A percentile compares a stretch with the other conserved stretches of the same genome.
These are phyloP conservation scores for Patiria miniata DNA, from an alignment of 35 echinoderm and acorn worm species.

Conservation along the genomic window DNA sequence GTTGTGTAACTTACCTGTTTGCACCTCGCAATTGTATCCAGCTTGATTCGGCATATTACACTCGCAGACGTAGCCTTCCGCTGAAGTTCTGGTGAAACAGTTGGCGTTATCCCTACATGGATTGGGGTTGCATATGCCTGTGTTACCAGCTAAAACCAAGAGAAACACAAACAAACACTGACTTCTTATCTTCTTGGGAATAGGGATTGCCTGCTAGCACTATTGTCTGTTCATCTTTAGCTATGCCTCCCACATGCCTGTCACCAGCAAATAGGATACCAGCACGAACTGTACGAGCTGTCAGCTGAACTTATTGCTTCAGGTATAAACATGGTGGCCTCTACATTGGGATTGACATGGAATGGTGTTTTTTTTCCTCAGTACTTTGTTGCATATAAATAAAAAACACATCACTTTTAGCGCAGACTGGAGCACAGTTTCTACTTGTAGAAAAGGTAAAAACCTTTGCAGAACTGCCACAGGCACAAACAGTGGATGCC, in stretches of 20 bases:
- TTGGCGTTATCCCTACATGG: neutral
- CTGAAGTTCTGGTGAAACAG: neutral
- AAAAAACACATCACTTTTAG: too few relatives aligned
- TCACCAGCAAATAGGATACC: too few relatives aligned
- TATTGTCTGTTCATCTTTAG: neutral
- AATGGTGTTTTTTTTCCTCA: too few relatives aligned
- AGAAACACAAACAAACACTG: neutral
- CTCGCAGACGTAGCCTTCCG: neutral
- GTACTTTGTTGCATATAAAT: too few relatives aligned
- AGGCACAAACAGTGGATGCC: too few relatives aligned
- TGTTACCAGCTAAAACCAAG: neutral
- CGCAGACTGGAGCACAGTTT: too few relatives aligned
- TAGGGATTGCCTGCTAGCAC: neutral
- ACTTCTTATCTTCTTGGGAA: neutral
- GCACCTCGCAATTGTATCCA: neutral
- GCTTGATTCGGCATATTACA: neutral
- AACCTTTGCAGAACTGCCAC: too few relatives aligned
- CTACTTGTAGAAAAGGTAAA: too few relatives aligned
- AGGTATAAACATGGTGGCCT: neutral
- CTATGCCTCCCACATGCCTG: neutral
- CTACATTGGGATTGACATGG: too few relatives aligned
- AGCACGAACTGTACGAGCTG: too few relatives aligned
- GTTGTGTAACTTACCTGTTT: neutral
- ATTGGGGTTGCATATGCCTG: neutral
- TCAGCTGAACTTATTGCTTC: neutral